These are phyloP conservation scores for Apolygus lucorum DNA, from an alignment of 1,140 invertebrate species.

Conservation along the genomic window DNA sequence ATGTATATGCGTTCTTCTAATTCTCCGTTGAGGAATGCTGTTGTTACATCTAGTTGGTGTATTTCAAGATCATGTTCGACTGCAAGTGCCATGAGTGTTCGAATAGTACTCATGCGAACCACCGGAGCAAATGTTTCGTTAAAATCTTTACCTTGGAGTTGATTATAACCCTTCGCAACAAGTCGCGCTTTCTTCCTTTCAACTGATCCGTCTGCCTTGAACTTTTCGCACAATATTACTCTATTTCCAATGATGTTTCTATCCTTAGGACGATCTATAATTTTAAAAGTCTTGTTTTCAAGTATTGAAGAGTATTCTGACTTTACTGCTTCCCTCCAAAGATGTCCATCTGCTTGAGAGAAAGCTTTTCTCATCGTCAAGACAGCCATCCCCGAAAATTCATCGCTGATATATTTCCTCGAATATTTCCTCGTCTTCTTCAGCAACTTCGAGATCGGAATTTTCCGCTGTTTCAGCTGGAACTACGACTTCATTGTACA, in stretches of 20 bases:
- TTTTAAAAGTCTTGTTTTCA: too few relatives aligned
- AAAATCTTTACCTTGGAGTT: slow-evolving; percentile 30
- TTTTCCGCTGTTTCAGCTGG: too few relatives aligned
- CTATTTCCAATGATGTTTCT: neutral
- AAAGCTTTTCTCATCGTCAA: too few relatives aligned
- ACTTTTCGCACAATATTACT: neutral
- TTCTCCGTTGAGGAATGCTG: slow-evolving; percentile 41
- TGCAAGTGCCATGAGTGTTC: slow-evolving; percentile 38
- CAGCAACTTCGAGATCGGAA: too few relatives aligned
- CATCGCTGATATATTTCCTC: too few relatives aligned
- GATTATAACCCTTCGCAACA: neutral
- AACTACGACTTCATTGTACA: too few relatives aligned
- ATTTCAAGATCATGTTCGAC: slow-evolving; percentile 36
- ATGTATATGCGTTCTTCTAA: slow-evolving; percentile 41
- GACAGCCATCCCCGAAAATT: too few relatives aligned
- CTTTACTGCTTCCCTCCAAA: too few relatives aligned
- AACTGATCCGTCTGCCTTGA: neutral
- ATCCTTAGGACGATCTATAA: too few relatives aligned
- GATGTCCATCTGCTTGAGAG: too few relatives aligned
- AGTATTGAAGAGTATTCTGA: too few relatives aligned
- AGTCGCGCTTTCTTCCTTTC: neutral
- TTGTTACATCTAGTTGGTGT: slow-evolving; percentile 39
- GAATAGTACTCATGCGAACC: slow-evolving; percentile 32
- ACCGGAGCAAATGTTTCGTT: slow-evolving; percentile 31
- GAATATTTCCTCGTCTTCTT: too few relatives aligned